These are phyloP conservation scores for Muscidifurax raptorellus DNA, from an alignment of 1,140 invertebrate species.

Conservation along the genomic window DNA sequence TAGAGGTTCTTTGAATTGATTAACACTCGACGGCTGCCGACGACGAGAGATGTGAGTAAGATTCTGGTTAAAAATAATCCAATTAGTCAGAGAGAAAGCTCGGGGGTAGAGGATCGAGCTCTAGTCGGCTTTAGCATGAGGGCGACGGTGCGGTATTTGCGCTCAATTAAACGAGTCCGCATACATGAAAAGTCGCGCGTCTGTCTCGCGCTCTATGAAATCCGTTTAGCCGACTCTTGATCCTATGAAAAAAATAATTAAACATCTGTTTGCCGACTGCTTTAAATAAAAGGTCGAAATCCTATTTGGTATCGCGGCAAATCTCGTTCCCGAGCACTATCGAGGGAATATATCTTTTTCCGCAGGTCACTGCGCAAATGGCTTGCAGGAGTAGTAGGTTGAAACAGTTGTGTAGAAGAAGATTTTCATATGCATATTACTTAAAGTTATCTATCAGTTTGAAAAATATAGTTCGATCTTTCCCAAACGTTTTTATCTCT, in stretches of 20 bases:
- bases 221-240: neutral
- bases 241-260: neutral
- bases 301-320: neutral
- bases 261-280: neutral
- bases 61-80: constrained; percentile 45
- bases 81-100: neutral
- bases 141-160: neutral
- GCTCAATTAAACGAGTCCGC: constrained; percentile 22
- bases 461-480: no score
- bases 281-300: neutral
- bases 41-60: neutral
- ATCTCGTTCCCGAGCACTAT: neutral
- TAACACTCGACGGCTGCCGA: neutral
- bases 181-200: neutral
- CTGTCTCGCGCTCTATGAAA: neutral
- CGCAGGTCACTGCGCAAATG: no score
- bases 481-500: no score
- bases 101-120: neutral
- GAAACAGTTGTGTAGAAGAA: no score
- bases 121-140: no score
- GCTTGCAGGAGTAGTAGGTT: no score
- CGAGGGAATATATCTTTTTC: neutral
- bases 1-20: neutral
- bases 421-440: no score
- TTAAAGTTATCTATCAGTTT: no score